Evolutionary conservation across 2,797 vertebrate species (phyloP).

Genomic region (Prionace glauca): DNA sequence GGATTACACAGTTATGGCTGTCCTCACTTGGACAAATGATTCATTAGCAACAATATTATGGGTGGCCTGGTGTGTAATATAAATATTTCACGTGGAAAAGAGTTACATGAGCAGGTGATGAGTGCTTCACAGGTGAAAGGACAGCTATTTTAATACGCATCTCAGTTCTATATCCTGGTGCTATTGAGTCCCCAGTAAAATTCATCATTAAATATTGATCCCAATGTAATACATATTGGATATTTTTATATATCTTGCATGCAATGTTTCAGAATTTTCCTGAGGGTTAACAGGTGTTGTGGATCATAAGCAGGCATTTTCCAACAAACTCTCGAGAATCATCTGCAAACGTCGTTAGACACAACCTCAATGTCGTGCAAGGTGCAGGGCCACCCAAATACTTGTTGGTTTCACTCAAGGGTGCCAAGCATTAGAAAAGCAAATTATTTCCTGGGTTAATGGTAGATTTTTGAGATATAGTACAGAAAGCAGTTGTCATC

Average conservation of each 20-base stretch:
- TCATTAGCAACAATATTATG: background rate
- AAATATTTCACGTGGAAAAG: background rate
- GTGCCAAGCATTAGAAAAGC: background rate
- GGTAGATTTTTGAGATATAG: background rate
- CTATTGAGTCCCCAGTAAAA: background rate
- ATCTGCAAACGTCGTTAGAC: background rate
- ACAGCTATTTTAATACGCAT: background rate
- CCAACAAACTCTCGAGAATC: background rate
- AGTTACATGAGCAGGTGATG: background rate
- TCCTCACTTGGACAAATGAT: background rate
- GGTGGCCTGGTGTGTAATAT: background rate
- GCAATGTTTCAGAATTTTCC: background rate
- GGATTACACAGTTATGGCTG: background rate
- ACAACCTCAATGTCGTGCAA: background rate
- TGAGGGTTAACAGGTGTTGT: background rate
- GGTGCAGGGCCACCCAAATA: background rate
- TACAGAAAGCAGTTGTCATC: background rate
- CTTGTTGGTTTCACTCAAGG: background rate
- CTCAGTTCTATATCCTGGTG: background rate
- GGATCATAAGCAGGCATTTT: background rate
- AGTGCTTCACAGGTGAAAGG: background rate
- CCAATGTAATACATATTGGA: background rate
- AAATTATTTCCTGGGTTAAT: background rate
- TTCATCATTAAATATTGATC: background rate
- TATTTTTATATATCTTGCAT: background rate